These are phyloP conservation scores for Augochlora pura DNA, from an alignment of 1,140 invertebrate species.

Conservation along the genomic window DNA sequence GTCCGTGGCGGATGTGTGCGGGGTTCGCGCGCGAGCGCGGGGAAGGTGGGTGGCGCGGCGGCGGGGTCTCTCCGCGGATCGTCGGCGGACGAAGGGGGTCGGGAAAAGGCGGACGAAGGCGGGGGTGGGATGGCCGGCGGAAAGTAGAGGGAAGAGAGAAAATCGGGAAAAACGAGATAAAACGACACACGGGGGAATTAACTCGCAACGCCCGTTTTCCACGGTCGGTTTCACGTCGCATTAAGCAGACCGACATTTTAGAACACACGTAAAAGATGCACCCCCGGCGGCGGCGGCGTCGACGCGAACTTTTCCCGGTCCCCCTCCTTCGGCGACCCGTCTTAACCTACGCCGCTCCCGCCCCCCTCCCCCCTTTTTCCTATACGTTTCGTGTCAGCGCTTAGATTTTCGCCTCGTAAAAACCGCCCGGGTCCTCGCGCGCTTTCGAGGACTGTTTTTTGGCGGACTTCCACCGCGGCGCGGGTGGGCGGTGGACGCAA, in stretches of 20 bases:
- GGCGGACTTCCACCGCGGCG: constrained; percentile 9
- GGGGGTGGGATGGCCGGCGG: background rate
- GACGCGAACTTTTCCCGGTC: constrained; percentile 14
- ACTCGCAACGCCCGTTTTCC: constrained; percentile 48
- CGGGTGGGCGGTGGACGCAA: constrained; percentile 8
- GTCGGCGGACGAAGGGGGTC: no score
- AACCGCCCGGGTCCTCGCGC: constrained; percentile 11
- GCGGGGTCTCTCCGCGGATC: background rate
- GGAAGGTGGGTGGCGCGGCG: no score
- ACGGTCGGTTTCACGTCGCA: constrained; percentile 39
- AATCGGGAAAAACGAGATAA: constrained; percentile 47
- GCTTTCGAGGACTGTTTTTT: constrained; percentile 4
- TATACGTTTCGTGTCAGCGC: constrained; percentile 23
- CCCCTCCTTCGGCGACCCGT: constrained; percentile 5
- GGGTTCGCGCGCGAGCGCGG: no score
- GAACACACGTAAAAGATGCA: constrained; percentile 21
- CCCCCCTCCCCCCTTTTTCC: constrained; percentile 4
- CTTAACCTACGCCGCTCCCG: background rate
- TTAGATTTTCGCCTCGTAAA: constrained; percentile 38
- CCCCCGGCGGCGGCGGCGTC: no score
- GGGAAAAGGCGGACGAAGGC: no score
- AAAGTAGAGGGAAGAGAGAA: constrained; percentile 28
- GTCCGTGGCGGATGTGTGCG: no score
- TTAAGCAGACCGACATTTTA: constrained; percentile 53
- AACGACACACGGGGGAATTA: constrained; percentile 54